These are phyloP conservation scores for Chaetura pelagica DNA, from an alignment of 2,113 vertebrate genomes.

Conservation along the genomic window DNA sequence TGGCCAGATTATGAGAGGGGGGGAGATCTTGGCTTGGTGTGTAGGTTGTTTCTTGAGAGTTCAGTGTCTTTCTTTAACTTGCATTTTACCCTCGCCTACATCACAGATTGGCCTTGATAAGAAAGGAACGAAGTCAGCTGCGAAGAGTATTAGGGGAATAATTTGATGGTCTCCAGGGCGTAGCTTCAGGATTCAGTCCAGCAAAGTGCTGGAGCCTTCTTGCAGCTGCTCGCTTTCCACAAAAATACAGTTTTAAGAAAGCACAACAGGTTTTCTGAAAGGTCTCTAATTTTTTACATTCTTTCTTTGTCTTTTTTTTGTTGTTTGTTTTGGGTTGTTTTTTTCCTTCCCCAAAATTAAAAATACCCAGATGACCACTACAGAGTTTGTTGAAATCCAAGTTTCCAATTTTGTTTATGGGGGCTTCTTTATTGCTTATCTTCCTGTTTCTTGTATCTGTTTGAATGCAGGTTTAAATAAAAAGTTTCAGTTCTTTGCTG, in stretches of 20 bases:
- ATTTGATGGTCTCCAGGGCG: neutral
- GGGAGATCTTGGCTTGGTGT: neutral
- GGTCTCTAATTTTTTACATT: neutral
- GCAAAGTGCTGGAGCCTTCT: neutral
- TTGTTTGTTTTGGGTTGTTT: neutral
- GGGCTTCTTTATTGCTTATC: neutral
- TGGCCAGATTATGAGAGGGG: neutral
- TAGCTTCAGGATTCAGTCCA: neutral
- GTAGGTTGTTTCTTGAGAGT: neutral
- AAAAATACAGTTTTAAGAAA: neutral
- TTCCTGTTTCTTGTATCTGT: slow-evolving; percentile 12
- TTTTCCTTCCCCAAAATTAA: neutral
- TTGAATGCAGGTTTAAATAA: slow-evolving; percentile 46
- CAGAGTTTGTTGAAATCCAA: neutral
- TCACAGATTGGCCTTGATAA: neutral
- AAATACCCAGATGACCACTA: neutral
- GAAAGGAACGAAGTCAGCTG: neutral
- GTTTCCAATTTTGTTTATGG: neutral
- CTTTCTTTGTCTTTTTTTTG: neutral
- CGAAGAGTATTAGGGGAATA: neutral
- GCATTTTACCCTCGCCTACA: neutral
- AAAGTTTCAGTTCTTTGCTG: slow-evolving; percentile 29
- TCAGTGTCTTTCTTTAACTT: neutral
- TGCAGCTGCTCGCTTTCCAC: neutral
- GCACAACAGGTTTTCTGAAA: neutral